These are phyloP conservation scores for Poeciliopsis presidionis DNA, from an alignment of 2,797 vertebrate genomes.

Conservation along the genomic window DNA sequence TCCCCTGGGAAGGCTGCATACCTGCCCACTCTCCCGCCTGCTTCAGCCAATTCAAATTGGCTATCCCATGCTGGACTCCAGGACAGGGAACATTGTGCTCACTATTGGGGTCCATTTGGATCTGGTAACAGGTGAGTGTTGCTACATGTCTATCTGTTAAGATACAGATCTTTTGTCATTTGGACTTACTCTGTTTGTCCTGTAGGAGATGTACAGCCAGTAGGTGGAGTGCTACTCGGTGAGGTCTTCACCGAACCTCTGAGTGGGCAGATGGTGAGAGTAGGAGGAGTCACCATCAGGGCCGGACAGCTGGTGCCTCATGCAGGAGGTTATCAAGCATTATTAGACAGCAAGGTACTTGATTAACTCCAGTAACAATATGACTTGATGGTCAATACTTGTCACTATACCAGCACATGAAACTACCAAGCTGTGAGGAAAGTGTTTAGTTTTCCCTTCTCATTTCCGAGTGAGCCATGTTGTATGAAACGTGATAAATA, in stretches of 20 bases:
- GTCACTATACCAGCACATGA: background rate
- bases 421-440: background rate
- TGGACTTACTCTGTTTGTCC: slow-evolving; percentile 5
- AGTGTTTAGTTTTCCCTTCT: background rate
- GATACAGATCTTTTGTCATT: background rate
- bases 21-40: slow-evolving; percentile 84
- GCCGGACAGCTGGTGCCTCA: slow-evolving; percentile 76
- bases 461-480: background rate
- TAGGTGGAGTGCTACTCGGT: slow-evolving; percentile 85
- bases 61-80: slow-evolving; percentile 83
- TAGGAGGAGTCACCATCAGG: slow-evolving; percentile 77
- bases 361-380: background rate
- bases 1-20: slow-evolving; percentile 84
- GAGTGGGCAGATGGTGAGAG: slow-evolving; percentile 77
- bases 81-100: slow-evolving; percentile 80
- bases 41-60: slow-evolving; percentile 86
- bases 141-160: background rate
- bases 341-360: slow-evolving; percentile 80
- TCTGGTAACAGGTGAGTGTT: slow-evolving; percentile 80
- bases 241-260: slow-evolving; percentile 87
- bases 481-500: background rate
- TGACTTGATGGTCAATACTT: background rate
- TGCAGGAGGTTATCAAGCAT: slow-evolving; percentile 80
- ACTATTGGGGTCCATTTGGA: slow-evolving; percentile 85
- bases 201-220: slow-evolving; percentile 84